These are phyloP conservation scores for Brachypalpus laphriformis DNA, from an alignment of 2,888 invertebrate genomes.

Conservation along the genomic window DNA sequence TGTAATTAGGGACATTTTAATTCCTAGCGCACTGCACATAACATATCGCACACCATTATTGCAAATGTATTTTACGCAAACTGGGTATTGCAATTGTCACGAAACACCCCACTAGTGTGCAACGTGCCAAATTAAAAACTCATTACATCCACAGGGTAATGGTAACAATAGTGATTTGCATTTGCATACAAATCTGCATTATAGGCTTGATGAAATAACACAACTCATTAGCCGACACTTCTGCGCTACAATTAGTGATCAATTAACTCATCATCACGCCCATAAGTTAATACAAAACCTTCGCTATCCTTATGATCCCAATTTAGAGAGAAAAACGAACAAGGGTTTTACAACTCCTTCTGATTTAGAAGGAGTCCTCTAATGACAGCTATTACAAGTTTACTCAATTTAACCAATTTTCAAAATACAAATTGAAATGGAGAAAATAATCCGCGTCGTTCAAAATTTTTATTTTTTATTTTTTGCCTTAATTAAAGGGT, in stretches of 20 bases:
- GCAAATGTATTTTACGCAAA: conserved; percentile 23
- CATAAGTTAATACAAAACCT: conserved; percentile 1
- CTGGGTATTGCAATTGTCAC: conserved; percentile 39
- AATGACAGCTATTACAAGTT: neutral
- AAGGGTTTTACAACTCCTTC: neutral
- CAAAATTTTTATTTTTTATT: neutral
- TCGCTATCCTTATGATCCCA: neutral
- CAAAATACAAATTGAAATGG: neutral
- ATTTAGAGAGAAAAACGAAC: neutral
- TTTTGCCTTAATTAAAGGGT: neutral
- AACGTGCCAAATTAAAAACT: conserved; percentile 62
- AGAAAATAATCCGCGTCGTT: neutral
- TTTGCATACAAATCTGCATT: conserved; percentile 56
- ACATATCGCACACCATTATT: conserved; percentile 18
- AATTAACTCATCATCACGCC: conserved; percentile 40
- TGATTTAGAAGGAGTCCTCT: neutral
- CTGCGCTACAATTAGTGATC: conserved; percentile 48
- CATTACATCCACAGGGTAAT: conserved; percentile 39
- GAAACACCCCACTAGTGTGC: conserved; percentile 3
- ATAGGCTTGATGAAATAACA: conserved; percentile 34
- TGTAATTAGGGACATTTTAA: no score
- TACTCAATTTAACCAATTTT: neutral
- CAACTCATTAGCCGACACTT: conserved; percentile 53
- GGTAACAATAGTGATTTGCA: conserved; percentile 23
- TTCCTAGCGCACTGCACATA: neutral